Percentiles rank a stretch among this genome's conserved stretches.
These are phyloP conservation scores for Spheniscus mendiculus DNA, from an alignment of 2,113 vertebrate genomes.

Conservation along the genomic window DNA sequence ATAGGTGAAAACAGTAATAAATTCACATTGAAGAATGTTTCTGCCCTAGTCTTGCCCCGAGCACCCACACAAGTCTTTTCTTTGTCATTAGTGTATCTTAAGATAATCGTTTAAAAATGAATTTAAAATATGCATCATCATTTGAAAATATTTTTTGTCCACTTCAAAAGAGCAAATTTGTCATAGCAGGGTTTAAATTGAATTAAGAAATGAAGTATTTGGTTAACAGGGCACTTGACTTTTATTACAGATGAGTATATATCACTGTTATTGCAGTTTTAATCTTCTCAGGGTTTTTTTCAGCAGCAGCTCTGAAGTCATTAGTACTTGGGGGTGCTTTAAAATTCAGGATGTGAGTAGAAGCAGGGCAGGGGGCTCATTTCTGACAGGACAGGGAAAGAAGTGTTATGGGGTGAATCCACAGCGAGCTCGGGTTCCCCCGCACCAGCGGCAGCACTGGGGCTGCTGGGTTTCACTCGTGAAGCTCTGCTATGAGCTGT, in stretches of 20 bases:
- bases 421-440: background rate
- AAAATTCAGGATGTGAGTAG: background rate
- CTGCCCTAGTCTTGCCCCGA: background rate
- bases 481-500: background rate
- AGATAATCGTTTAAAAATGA: background rate
- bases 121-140: background rate
- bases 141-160: background rate
- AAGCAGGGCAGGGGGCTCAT: background rate
- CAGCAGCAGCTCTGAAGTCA: background rate
- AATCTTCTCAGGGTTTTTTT: background rate
- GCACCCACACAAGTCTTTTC: background rate
- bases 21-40: background rate
- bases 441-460: background rate
- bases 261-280: background rate
- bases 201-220: slow-evolving; percentile 7
- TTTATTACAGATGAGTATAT: background rate
- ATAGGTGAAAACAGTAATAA: background rate
- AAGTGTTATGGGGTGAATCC: background rate
- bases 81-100: background rate
- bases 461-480: background rate
- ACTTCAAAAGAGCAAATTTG: background rate
- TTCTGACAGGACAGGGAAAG: background rate
- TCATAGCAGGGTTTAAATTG: background rate
- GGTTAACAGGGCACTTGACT: background rate
- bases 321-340: background rate